Conservation (phyloP, 2,797 vertebrate genomes). For the Zalophus californianus region DNA sequence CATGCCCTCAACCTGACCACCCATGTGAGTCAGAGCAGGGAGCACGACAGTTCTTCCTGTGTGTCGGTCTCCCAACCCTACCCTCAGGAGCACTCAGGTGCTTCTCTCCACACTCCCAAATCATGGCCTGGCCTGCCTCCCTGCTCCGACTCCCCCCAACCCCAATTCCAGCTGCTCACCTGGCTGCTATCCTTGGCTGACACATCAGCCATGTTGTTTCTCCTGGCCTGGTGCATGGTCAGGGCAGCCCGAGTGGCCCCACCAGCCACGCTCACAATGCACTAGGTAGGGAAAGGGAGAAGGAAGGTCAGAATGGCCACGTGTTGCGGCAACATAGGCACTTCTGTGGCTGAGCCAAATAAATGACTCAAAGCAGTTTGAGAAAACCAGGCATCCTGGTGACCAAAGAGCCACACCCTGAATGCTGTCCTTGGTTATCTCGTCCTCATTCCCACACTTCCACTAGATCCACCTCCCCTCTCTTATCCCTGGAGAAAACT, state of each 20-base stretch:
- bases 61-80: background rate
- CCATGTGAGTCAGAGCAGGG: background rate
- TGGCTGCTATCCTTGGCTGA: conserved; percentile 97
- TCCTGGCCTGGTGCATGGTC: conserved; percentile 95
- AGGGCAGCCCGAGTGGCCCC: conserved; percentile 95
- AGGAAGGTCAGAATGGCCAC: background rate
- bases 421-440: background rate
- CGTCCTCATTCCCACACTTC: background rate
- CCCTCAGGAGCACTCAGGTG: background rate
- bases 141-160: rapidly evolving
- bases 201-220: conserved; percentile 98
- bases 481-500: background rate
- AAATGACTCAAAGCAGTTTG: background rate
- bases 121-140: rapidly evolving
- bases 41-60: background rate
- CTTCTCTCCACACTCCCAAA: background rate
- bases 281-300: conserved; percentile 85
- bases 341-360: background rate
- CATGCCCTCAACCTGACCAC: background rate
- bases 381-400: background rate
- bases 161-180: conserved; percentile 83
- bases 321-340: background rate
- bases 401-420: background rate
- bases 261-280: conserved; percentile 94
- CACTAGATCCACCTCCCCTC: background rate